Evolutionary conservation across 2,113 vertebrate species (phyloP), one percentile per base, ranked within the genome.

Genomic region (Rhineura floridana): DNA sequence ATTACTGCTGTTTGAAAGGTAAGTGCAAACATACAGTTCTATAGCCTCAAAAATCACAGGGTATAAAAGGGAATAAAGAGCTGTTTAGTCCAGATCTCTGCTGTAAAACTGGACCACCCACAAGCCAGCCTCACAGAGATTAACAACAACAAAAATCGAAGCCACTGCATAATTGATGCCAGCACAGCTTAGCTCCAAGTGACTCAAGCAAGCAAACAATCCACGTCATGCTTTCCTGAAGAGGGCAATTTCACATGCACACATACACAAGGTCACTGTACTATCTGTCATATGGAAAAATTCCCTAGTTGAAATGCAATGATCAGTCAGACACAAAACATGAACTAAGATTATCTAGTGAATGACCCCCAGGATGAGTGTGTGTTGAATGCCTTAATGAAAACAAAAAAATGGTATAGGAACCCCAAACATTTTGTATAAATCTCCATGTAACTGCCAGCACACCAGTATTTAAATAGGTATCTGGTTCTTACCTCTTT

Each of bases 1-100:
- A 46, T 83, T 33, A 44, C n/a, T 75, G 69, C 36, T 73, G 36
- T 59, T 83, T 85, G 69, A 75, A 85, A 85, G 50, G 39, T 85
- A 59, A 85, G 65, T 42, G 50, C 70, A 75, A 73, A 59, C 70
- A 73, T n/a, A 65, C 59, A 30, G 36, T 85, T 85, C 69, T 11
- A 75, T 33, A 39, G 46, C 59, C 13, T 59, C 13, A 10, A 73
- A 75, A 55, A 85, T 59, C 21, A 83, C 30, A 46, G 62, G 69
- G 44, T 83, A 13, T 69, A 65, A 83, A 36, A 42, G 44, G 81
- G 44, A 12, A 69, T 8, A 85, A 76, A 75, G 36, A 67, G 4
- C 28, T 55, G 52, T 76, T 62, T 30, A 63, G 70, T 63, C 33
- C 65, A 50, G 44, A 28, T 9, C 81, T 30, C 42, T 69, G 25